Evolutionary conservation across 92 coral and sea anemone species (phyloP).

Genomic region (Scolanthus callimorphus): DNA sequence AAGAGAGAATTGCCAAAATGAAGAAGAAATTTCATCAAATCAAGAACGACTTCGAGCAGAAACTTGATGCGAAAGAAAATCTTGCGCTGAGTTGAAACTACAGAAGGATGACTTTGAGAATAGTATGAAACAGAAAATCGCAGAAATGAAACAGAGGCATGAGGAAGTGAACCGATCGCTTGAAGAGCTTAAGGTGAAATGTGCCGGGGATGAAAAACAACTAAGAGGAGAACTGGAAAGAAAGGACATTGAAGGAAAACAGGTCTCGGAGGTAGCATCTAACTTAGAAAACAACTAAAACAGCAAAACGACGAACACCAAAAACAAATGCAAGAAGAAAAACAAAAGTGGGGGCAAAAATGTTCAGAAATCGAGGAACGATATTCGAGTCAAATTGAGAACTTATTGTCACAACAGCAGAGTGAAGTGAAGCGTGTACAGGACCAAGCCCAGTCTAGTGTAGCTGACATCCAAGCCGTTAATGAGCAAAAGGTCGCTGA

Average conservation of each 20-base stretch:
- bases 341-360: conserved; percentile 55
- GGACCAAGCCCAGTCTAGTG: conserved; percentile 6
- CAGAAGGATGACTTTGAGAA: conserved; percentile 29
- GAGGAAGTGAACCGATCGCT: conserved; percentile 14
- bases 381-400: conserved; percentile 68
- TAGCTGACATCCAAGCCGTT: conserved; percentile 17
- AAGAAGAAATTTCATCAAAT: conserved; percentile 30
- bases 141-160: conserved; percentile 23
- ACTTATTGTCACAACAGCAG: conserved; percentile 65
- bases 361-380: conserved; percentile 77
- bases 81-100: too few relatives aligned
- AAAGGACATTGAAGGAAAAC: conserved; percentile 54
- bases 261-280: conserved; percentile 50
- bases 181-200: conserved; percentile 35
- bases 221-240: conserved; percentile 59
- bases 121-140: too few relatives aligned
- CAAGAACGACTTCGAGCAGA: conserved; percentile 23
- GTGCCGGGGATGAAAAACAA: conserved; percentile 46
- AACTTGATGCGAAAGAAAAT: conserved; percentile 25
- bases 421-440: conserved; percentile 34
- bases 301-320: conserved; percentile 50
- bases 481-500: conserved; percentile 13
- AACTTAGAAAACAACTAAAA: conserved; percentile 65
- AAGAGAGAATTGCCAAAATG: background rate
- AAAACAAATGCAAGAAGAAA: conserved; percentile 51